Base-by-base conservation (phyloP, 2,113 vertebrate species). In the Hippolais icterina region DNA sequence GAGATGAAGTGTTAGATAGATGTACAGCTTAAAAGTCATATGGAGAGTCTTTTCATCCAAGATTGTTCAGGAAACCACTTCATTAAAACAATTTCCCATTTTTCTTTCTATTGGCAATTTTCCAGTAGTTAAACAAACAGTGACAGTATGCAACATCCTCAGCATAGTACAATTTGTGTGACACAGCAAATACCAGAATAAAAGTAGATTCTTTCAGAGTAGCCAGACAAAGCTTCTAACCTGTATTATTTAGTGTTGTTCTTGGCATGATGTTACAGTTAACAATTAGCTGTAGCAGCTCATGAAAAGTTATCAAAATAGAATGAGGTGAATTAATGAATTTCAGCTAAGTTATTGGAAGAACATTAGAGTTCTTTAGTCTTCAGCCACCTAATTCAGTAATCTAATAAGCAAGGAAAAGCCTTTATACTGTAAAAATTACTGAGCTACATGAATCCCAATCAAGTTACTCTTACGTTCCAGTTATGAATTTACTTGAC, bases 61-160 rank as follows among this genome's bases (percentile, higher is more conserved):
- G 65, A 81, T 39, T 75, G 39, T 81, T 93, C 41, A 87, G 60
- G 79, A 92, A 89, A 35, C 41, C 44, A 83, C 79, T 94, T 89
- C 28, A 89, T 89, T 75, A 70, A 88, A 94, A 94, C 69, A 87
- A 50, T 94, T 90, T 50, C 72, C 41, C 29, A n/a, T 90, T 92
- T 94, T 94, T 77, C 42, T 78, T 94, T 95, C 69, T 77, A 3
- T 13, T 93, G 93, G 68, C 69, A 60, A 2, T 93, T 90, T 92
- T 68, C 83, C 88, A 87, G 41, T 60, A 83, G 41, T 81, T 84
- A 60, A 76, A 87, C 68, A 87, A 93, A 57, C 52, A 82, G 88
- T 96, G 93, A 72, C 88, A 79, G 57, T 75, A 28, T 95, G 79
- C 79, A 92, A 64, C 83, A 86, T 83, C 44, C 56, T 96, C 53